These are phyloP conservation scores for Dynastes hyllus DNA, from an alignment of 2,888 invertebrate genomes.

Conservation along the genomic window DNA sequence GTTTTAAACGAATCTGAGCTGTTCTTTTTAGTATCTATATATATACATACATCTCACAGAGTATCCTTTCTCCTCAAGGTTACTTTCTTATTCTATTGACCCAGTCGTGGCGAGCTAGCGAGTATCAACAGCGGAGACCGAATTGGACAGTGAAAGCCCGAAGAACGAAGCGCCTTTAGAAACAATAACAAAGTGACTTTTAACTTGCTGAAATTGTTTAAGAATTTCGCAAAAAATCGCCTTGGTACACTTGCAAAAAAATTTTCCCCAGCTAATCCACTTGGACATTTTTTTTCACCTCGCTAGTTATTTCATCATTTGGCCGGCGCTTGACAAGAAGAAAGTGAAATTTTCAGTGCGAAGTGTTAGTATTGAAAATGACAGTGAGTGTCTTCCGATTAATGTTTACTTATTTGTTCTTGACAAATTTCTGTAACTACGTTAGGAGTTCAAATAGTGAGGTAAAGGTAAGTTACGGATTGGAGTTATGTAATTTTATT, in stretches of 20 bases:
- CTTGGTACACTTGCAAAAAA: neutral
- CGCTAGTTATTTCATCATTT: neutral
- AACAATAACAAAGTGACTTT: neutral
- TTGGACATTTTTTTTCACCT: neutral
- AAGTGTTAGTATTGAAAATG: conserved; percentile 27
- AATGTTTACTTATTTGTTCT: conserved; percentile 18
- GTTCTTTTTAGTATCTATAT: neutral
- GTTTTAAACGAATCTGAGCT: conserved; percentile 2
- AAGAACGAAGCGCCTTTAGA: conserved; percentile 52
- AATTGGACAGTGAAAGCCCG: conserved; percentile 63
- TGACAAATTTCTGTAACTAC: conserved; percentile 12
- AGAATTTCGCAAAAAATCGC: neutral
- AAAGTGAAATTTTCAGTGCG: conserved; percentile 35
- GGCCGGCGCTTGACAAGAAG: neutral
- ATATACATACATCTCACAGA: conserved; percentile 21
- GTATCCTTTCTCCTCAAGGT: conserved; percentile 54
- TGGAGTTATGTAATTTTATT: neutral
- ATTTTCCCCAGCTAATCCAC: neutral
- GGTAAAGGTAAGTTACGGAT: conserved; percentile 30
- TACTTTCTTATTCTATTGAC: conserved; percentile 54
- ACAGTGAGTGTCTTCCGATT: conserved; percentile 24
- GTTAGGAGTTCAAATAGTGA: neutral
- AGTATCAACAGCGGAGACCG: conserved; percentile 57
- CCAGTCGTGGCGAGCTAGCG: conserved; percentile 52
- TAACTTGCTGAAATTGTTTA: neutral